Evolutionary conservation across 2,113 vertebrate species (phyloP).

Genomic region (Percopsis transmontana): DNA sequence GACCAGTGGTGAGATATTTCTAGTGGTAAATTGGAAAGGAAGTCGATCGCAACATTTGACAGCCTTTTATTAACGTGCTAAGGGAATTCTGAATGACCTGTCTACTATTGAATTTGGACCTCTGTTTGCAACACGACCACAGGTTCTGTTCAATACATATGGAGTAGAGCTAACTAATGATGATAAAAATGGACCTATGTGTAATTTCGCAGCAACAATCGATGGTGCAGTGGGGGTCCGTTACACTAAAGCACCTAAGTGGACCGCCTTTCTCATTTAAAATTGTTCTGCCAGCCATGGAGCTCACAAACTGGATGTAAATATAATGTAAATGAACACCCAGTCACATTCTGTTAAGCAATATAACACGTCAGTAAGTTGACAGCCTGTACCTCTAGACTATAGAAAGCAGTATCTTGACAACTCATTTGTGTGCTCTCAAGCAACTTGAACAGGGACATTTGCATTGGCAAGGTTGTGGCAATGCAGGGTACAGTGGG

Average conservation of each 20-base stretch:
- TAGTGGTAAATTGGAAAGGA: not conserved
- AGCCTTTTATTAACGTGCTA: not conserved
- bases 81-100: not conserved
- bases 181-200: too few relatives aligned
- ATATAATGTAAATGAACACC: too few relatives aligned
- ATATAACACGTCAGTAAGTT: not conserved
- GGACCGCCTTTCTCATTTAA: too few relatives aligned
- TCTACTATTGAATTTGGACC: not conserved
- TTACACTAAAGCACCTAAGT: too few relatives aligned
- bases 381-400: not conserved
- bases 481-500: not conserved
- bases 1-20: not conserved
- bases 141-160: not conserved
- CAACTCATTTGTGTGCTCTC: constrained; percentile 25
- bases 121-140: not conserved
- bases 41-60: constrained; percentile 4
- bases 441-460: not conserved
- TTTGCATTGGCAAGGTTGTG: constrained; percentile 26
- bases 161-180: too few relatives aligned
- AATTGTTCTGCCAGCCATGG: too few relatives aligned
- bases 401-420: not conserved
- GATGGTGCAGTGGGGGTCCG: too few relatives aligned
- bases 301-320: too few relatives aligned
- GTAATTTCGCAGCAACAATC: too few relatives aligned
- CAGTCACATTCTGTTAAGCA: not conserved